Evolutionary conservation across 2,113 vertebrate genomes (phyloP).

Genomic region (Oxyruncus cristatus): DNA sequence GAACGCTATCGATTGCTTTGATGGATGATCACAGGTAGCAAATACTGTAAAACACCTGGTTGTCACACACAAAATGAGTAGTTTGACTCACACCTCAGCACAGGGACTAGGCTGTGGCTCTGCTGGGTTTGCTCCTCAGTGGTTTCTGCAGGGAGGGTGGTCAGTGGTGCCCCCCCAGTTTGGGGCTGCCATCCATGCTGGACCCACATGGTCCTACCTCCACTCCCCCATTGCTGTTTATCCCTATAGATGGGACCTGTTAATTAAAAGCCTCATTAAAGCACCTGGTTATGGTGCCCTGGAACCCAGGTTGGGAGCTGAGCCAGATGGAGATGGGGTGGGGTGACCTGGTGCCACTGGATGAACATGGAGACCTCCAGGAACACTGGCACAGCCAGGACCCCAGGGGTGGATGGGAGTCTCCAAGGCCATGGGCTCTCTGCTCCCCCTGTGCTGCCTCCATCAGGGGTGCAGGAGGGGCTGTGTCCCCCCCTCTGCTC

Average conservation of each 20-base stretch:
- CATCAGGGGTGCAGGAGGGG: neutral
- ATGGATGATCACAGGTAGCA: conserved; percentile 90
- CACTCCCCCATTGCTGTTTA: rapidly evolving
- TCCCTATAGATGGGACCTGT: neutral
- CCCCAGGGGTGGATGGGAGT: rapidly evolving
- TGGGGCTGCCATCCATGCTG: neutral
- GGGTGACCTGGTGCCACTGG: rapidly evolving
- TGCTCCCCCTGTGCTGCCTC: rapidly evolving
- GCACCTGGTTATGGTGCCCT: too few species aligned
- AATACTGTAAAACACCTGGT: conserved; percentile 91
- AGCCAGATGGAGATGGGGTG: neutral
- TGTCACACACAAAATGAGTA: conserved; percentile 64
- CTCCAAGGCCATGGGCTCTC: neutral
- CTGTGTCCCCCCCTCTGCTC: rapidly evolving
- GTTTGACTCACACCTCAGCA: neutral
- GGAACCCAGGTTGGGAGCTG: neutral
- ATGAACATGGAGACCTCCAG: neutral
- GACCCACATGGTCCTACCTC: neutral
- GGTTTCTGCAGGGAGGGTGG: neutral
- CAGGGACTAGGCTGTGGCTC: neutral
- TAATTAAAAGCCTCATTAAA: neutral
- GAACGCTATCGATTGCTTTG: conserved; percentile 86
- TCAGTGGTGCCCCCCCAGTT: rapidly evolving
- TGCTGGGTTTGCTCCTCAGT: neutral
- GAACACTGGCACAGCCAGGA: rapidly evolving